Evolutionary conservation across 2,113 vertebrate species (phyloP).

Genomic region (Vidua macroura): DNA sequence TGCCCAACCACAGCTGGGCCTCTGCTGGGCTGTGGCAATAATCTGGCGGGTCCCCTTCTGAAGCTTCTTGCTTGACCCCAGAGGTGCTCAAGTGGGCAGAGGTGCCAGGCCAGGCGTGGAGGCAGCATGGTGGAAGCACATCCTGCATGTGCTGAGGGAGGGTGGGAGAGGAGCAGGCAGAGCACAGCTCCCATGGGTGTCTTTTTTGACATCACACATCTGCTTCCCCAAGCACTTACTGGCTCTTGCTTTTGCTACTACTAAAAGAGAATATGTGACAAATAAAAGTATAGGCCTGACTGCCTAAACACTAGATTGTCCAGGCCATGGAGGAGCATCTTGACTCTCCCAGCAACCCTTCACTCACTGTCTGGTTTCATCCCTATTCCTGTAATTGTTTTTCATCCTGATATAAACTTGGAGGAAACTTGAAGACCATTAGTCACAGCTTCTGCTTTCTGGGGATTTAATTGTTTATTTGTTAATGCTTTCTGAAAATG

Average conservation of each 20-base stretch:
- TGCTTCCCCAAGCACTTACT: accelerated
- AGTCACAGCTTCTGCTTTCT: neutral
- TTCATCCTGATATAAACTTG: neutral
- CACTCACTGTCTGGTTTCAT: neutral
- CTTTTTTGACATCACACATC: neutral
- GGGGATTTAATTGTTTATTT: neutral
- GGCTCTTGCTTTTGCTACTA: neutral
- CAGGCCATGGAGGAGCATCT: neutral
- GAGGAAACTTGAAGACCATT: neutral
- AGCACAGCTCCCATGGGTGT: accelerated
- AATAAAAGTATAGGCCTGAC: neutral
- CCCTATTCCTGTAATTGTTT: neutral
- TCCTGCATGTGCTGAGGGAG: neutral
- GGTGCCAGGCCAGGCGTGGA: neutral
- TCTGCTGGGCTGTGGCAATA: neutral
- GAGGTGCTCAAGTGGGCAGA: accelerated
- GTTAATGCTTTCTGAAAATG: neutral
- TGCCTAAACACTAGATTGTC: neutral
- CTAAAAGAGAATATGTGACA: neutral
- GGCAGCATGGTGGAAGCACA: neutral
- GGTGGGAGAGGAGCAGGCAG: neutral
- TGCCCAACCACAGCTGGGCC: neutral
- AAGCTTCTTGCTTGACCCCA: neutral
- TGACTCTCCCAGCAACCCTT: neutral
- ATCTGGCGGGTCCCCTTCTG: neutral